phyloP scores from a whole-genome alignment of 2,113 vertebrate species.

The Casuarius casuarius region DNA sequence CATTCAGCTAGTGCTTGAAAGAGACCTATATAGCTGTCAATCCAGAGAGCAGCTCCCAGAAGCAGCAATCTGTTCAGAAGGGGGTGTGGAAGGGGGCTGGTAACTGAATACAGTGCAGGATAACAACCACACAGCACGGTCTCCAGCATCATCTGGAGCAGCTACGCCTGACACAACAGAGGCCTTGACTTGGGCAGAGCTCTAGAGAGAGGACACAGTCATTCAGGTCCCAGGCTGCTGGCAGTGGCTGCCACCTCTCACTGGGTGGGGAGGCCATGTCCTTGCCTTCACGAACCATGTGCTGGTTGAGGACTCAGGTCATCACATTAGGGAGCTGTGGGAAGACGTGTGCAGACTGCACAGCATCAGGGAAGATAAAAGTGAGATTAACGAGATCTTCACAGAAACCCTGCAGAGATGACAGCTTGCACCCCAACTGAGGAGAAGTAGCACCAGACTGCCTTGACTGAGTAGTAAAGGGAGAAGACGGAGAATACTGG shows the following conservation, averaged over 20 bases:
- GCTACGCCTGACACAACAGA: neutral
- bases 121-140: neutral
- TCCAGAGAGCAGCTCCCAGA: neutral
- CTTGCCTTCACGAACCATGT: accelerated
- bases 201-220: neutral
- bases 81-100: neutral
- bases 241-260: too few relatives aligned
- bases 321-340: accelerated
- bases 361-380: neutral
- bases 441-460: neutral
- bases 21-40: neutral
- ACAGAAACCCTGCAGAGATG: neutral
- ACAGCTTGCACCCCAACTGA: neutral
- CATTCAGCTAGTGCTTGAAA: neutral
- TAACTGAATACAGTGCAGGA: neutral
- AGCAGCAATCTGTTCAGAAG: neutral
- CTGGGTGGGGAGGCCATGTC: neutral
- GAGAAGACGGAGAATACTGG: neutral
- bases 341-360: neutral
- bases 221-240: neutral
- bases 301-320: neutral
- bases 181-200: neutral
- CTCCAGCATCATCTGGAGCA: neutral
- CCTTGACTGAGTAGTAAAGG: neutral
- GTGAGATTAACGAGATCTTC: neutral